These are phyloP conservation scores for Uropsilus gracilis DNA, from an alignment of 2,113 vertebrate species.

Conservation along the genomic window DNA sequence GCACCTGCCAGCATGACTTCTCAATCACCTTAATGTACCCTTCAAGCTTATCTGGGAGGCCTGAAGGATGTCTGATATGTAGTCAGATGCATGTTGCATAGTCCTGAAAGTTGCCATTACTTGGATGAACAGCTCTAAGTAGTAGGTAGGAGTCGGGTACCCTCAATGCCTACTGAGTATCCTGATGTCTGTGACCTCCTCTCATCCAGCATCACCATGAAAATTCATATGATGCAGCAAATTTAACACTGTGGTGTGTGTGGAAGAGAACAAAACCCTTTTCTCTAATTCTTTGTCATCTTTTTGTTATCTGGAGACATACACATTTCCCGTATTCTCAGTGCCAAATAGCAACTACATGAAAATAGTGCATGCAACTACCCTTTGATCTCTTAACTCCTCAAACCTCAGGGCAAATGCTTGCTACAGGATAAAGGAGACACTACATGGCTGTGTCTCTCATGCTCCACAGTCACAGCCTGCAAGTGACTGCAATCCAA, in stretches of 20 bases:
- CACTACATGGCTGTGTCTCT: neutral
- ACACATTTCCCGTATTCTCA: neutral
- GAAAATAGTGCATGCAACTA: neutral
- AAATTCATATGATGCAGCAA: neutral
- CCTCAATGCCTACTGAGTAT: neutral
- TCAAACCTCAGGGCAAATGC: neutral
- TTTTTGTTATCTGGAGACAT: neutral
- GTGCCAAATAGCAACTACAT: neutral
- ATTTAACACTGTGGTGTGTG: neutral
- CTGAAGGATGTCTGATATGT: neutral
- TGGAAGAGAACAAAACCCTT: neutral
- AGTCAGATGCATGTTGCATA: neutral
- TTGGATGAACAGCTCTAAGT: neutral
- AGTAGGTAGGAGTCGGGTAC: fast-evolving
- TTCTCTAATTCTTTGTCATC: neutral
- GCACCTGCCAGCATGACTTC: neutral
- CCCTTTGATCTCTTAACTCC: neutral
- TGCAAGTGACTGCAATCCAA: neutral
- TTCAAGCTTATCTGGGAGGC: neutral
- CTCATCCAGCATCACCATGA: neutral
- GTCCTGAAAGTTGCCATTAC: neutral
- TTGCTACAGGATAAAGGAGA: neutral
- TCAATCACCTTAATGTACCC: neutral
- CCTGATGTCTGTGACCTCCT: neutral
- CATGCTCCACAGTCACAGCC: neutral